Evolutionary conservation across 2,113 vertebrate species (phyloP).

Genomic region (Pseudorhombus dupliciocellatus): DNA sequence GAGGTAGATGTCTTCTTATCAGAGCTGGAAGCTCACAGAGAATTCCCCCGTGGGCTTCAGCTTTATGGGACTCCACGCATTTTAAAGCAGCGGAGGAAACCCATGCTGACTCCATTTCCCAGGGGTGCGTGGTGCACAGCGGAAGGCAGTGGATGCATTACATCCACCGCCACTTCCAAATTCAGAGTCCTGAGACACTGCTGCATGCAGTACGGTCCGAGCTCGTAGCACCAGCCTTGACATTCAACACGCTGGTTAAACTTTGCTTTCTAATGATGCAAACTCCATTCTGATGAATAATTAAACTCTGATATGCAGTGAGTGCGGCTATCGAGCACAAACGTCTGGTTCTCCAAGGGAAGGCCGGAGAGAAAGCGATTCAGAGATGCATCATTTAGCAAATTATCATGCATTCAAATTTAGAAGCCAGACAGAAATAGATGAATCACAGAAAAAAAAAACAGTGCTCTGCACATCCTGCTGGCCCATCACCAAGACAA

Average conservation of each 20-base stretch:
- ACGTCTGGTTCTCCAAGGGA: neutral
- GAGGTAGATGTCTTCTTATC: constrained; percentile 62
- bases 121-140: constrained; percentile 45
- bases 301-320: neutral
- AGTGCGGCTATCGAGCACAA: neutral
- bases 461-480: constrained; percentile 8
- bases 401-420: neutral
- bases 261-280: neutral
- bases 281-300: neutral
- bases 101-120: constrained; percentile 59
- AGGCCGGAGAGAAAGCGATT: neutral
- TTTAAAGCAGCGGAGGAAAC: constrained; percentile 57
- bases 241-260: neutral
- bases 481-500: constrained; percentile 3
- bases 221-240: neutral
- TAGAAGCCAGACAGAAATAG: too few species aligned
- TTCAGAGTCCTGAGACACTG: constrained; percentile 36
- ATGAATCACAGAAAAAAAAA: neutral
- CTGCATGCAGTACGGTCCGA: neutral
- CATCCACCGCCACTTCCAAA: constrained; percentile 38
- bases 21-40: constrained; percentile 47
- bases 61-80: constrained; percentile 61
- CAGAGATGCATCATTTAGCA: neutral
- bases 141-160: constrained; percentile 43
- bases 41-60: constrained; percentile 62